Conservation (phyloP, 92 coral and sea anemone genomes). For the Epizoanthus rinbou region DNA sequence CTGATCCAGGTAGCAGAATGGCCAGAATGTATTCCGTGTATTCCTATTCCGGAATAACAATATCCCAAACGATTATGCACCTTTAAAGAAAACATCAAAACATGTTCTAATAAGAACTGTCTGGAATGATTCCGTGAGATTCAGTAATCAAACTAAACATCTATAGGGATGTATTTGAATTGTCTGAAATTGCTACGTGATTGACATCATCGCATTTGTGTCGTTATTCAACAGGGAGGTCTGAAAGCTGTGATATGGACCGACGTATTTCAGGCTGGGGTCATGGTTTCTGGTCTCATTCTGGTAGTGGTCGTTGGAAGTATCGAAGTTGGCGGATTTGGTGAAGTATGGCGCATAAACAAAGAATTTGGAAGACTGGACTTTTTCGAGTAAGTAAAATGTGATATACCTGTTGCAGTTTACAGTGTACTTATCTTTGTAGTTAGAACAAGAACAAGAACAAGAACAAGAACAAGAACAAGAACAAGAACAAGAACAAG, state of each 20-base stretch:
- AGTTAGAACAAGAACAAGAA: too few species aligned
- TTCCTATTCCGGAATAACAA: too few species aligned
- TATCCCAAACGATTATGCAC: too few species aligned
- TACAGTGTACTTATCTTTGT: background rate
- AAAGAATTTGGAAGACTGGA: constrained; percentile 60
- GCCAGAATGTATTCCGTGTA: too few species aligned
- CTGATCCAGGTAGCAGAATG: too few species aligned
- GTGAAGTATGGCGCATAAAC: constrained; percentile 85
- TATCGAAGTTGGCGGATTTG: constrained; percentile 77
- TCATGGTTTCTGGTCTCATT: constrained; percentile 81
- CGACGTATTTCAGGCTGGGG: constrained; percentile 84
- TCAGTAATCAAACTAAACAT: background rate
- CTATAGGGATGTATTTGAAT: background rate
- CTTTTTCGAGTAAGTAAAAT: constrained; percentile 74
- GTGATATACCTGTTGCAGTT: background rate
- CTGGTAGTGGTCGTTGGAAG: constrained; percentile 78
- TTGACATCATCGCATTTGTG: background rate
- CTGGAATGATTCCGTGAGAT: too few species aligned
- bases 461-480: too few species aligned
- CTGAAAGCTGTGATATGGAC: constrained; percentile 94
- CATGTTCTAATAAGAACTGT: too few species aligned
- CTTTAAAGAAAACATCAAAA: too few species aligned
- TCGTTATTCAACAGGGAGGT: constrained; percentile 67
- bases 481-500: background rate
- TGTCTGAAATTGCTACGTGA: background rate